Conservation (phyloP, 2,113 vertebrate species). For the Tinamus guttatus region DNA sequence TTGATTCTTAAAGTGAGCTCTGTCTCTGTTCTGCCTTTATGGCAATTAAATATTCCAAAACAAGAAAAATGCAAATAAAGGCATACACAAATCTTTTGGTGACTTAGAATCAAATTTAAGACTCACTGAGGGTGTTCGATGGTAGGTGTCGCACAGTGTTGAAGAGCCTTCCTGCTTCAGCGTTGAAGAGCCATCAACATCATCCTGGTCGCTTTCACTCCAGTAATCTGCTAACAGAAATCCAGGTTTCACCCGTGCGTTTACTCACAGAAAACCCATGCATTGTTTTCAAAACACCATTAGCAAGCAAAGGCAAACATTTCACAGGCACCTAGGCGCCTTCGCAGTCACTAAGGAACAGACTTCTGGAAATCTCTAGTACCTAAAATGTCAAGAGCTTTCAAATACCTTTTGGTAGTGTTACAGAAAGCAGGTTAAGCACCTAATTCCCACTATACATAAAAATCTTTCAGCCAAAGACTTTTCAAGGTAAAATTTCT, state of each 20-base stretch:
- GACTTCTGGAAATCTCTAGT: neutral
- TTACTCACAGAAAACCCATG: neutral
- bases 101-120: neutral
- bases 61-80: neutral
- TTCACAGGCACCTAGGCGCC: neutral
- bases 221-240: conserved; percentile 87
- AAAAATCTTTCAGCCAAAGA: neutral
- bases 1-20: neutral
- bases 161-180: conserved; percentile 89
- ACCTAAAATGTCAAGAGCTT: neutral
- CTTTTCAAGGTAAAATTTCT: neutral
- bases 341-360: neutral
- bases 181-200: conserved; percentile 88
- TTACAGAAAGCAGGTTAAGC: neutral
- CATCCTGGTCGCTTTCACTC: conserved; percentile 95
- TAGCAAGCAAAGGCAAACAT: neutral
- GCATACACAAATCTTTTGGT: neutral
- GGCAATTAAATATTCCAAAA: neutral
- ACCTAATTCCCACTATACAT: neutral
- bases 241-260: neutral
- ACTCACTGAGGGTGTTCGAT: conserved; percentile 89
- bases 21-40: neutral
- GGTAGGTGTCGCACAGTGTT: conserved; percentile 84
- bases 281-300: neutral
- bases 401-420: rapidly evolving